Percentiles rank a stretch among this genome's conserved stretches.
phyloP scores from a whole-genome alignment of 2,797 vertebrate species.

The Pelobates cultripes region DNA sequence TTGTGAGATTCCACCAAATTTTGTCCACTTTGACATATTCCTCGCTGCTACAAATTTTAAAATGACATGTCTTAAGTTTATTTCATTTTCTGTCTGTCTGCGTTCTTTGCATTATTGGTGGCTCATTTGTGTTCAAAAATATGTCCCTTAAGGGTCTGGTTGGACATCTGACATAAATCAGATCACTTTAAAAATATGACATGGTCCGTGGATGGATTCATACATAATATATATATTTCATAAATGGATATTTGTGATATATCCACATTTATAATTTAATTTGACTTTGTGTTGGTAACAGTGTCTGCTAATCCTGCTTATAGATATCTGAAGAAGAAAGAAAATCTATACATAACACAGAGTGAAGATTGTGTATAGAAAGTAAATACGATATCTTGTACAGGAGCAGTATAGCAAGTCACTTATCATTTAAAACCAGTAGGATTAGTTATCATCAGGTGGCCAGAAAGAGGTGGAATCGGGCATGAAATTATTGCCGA shows the following conservation, averaged over 20 bases:
- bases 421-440: not conserved
- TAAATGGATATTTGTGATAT: not conserved
- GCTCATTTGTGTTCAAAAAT: slow-evolving; percentile 37
- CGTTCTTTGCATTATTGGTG: slow-evolving; percentile 24
- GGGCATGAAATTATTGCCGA: not conserved
- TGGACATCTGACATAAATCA: slow-evolving; percentile 33
- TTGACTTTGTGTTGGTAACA: not conserved
- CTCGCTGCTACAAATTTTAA: not conserved
- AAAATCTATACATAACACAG: not conserved
- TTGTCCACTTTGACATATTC: not conserved
- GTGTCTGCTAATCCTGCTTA: not conserved
- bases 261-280: not conserved
- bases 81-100: not conserved
- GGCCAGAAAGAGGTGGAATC: not conserved
- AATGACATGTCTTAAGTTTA: not conserved
- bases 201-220: not conserved
- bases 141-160: slow-evolving; percentile 23
- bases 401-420: not conserved
- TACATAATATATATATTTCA: not conserved
- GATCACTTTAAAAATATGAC: slow-evolving; percentile 3
- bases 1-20: not conserved
- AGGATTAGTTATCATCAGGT: not conserved
- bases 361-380: not conserved
- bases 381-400: not conserved
- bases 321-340: not conserved